A percentile compares a stretch with the other conserved stretches of the same genome.
phyloP scores from a whole-genome alignment of 2,888 invertebrate genomes.

The Strigamia maritima region DNA sequence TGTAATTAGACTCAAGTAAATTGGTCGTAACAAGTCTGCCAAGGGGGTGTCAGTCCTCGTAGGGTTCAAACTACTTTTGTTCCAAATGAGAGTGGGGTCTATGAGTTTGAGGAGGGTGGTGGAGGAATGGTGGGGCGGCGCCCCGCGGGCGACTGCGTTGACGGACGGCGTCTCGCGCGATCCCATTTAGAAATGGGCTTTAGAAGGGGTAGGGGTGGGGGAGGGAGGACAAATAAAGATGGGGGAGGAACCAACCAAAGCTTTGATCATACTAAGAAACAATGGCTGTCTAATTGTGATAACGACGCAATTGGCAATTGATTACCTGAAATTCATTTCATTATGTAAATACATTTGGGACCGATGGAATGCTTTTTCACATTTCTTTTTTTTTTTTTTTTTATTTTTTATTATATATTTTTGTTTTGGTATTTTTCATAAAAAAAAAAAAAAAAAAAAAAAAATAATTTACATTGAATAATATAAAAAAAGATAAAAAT shows the following conservation, averaged over 20 bases:
- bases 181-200: conserved; percentile 15
- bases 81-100: conserved; percentile 15
- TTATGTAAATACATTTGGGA: background rate
- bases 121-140: background rate
- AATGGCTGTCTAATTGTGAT: background rate
- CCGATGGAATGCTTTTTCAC: background rate
- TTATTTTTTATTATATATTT: too few species aligned
- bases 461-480: background rate
- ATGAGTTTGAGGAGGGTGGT: conserved; percentile 9
- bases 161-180: conserved; percentile 15
- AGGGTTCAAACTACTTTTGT: conserved; percentile 15
- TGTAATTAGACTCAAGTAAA: conserved; percentile 15
- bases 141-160: conserved; percentile 10
- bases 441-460: background rate
- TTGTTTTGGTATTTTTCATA: too few species aligned
- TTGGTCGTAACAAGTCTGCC: conserved; percentile 15
- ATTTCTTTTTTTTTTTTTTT: too few species aligned
- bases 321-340: conserved; percentile 1
- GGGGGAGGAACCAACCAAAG: background rate
- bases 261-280: background rate
- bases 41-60: conserved; percentile 15
- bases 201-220: background rate
- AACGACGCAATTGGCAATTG: background rate
- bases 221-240: background rate
- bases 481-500: background rate